Evolutionary conservation across 2,797 vertebrate species (phyloP).

Genomic region (Huso huso): DNA sequence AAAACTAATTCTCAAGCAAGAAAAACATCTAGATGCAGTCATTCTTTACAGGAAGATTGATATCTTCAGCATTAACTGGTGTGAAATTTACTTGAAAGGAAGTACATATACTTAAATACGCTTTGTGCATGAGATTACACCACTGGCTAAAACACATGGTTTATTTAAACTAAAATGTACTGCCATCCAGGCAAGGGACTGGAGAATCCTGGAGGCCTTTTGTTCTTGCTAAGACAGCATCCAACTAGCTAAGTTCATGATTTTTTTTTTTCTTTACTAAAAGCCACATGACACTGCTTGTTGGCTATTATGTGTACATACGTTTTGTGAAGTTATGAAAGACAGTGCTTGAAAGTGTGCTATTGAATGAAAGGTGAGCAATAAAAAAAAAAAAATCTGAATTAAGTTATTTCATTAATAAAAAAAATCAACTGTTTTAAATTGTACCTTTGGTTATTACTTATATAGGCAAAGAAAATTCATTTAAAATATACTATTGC

Average conservation of each 20-base stretch:
- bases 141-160: slow-evolving; percentile 50
- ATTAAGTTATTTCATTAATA: no score
- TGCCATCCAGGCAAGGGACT: slow-evolving; percentile 44
- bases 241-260: slow-evolving; percentile 52
- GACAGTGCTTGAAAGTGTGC: slow-evolving; percentile 74
- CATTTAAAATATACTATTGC: no score
- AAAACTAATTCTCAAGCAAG: slow-evolving; percentile 4
- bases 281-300: slow-evolving; percentile 60
- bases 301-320: slow-evolving; percentile 61
- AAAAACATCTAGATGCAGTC: slow-evolving; percentile 4
- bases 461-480: no score
- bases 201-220: slow-evolving; percentile 52
- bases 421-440: no score
- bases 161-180: slow-evolving; percentile 50
- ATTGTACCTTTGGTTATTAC: no score
- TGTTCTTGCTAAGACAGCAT: slow-evolving; percentile 61
- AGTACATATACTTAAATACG: slow-evolving; percentile 26
- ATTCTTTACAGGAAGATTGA: slow-evolving; percentile 17
- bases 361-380: slow-evolving; percentile 76
- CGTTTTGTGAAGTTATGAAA: slow-evolving; percentile 70
- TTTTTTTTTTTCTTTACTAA: slow-evolving; percentile 58
- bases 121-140: slow-evolving; percentile 54
- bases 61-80: slow-evolving; percentile 21
- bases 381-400: slow-evolving; percentile 56
- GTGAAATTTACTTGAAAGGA: slow-evolving; percentile 68